Evolutionary conservation across 2,113 vertebrate genomes (phyloP).

Genomic region (Hylia prasina): DNA sequence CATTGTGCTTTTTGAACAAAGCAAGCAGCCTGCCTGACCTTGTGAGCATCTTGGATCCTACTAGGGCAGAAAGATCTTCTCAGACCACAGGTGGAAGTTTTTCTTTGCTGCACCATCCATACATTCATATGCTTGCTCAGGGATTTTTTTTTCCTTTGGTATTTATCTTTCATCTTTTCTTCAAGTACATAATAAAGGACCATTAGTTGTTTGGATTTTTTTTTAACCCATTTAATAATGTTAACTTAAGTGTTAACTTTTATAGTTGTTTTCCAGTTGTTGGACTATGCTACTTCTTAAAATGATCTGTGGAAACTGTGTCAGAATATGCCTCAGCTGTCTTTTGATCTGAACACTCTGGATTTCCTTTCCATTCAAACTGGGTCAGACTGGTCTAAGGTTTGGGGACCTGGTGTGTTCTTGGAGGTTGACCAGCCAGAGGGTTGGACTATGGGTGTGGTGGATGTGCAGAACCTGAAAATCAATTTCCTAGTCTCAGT

Average conservation of each 20-base stretch:
- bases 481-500: not conserved
- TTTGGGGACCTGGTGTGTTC: not conserved
- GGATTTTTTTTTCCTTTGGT: not conserved
- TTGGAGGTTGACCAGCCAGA: not conserved
- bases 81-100: not conserved
- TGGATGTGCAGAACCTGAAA: not conserved
- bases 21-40: not conserved
- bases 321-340: not conserved
- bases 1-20: not conserved
- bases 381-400: not conserved
- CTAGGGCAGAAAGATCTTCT: not conserved
- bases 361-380: not conserved
- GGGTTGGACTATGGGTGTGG: not conserved
- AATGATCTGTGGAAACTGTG: not conserved
- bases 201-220: not conserved
- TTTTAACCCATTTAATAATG: not conserved
- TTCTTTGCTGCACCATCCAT: not conserved
- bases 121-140: fast-evolving
- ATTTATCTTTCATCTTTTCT: not conserved
- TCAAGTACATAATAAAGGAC: not conserved
- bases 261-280: not conserved
- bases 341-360: not conserved
- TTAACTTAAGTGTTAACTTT: not conserved
- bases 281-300: not conserved
- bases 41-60: not conserved